Conservation (phyloP, 2,797 vertebrate species). For the Characodon lateralis region DNA sequence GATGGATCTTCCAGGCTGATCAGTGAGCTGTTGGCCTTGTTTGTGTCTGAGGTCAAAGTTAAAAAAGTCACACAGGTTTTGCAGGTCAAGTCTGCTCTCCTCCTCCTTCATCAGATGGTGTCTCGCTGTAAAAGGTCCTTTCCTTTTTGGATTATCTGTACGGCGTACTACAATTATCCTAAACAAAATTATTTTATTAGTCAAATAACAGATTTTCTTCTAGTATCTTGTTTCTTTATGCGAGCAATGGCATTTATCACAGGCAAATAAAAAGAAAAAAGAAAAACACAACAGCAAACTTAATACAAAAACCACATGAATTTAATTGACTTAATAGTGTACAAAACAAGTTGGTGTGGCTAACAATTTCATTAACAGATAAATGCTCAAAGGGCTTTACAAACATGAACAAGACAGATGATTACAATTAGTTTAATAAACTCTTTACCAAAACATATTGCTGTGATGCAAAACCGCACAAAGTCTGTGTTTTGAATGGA, state of each 20-base stretch:
- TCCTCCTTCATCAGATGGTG: neutral
- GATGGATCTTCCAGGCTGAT: neutral
- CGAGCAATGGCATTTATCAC: neutral
- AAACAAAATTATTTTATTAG: neutral
- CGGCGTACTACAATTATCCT: neutral
- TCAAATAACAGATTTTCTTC: neutral
- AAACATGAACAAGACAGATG: slow-evolving; percentile 30
- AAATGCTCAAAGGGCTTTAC: slow-evolving; percentile 18
- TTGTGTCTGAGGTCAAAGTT: neutral
- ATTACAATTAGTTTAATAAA: slow-evolving; percentile 20
- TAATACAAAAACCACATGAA: slow-evolving; percentile 47
- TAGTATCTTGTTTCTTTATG: neutral
- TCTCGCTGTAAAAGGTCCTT: neutral
- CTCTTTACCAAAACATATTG: slow-evolving; percentile 12
- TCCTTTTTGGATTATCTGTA: neutral
- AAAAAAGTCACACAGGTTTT: neutral
- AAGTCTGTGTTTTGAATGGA: slow-evolving; percentile 2
- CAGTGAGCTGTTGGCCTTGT: neutral
- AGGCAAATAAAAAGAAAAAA: neutral
- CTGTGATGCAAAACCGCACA: slow-evolving; percentile 1
- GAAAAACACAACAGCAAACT: slow-evolving; percentile 2
- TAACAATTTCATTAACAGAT: slow-evolving; percentile 26
- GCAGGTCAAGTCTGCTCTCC: neutral
- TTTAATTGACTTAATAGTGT: slow-evolving; percentile 42
- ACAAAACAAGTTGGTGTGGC: slow-evolving; percentile 44